A percentile compares a stretch with the other conserved stretches of the same genome.
These are phyloP conservation scores for Micromys minutus DNA, from an alignment of 2,113 vertebrate species.

Conservation along the genomic window DNA sequence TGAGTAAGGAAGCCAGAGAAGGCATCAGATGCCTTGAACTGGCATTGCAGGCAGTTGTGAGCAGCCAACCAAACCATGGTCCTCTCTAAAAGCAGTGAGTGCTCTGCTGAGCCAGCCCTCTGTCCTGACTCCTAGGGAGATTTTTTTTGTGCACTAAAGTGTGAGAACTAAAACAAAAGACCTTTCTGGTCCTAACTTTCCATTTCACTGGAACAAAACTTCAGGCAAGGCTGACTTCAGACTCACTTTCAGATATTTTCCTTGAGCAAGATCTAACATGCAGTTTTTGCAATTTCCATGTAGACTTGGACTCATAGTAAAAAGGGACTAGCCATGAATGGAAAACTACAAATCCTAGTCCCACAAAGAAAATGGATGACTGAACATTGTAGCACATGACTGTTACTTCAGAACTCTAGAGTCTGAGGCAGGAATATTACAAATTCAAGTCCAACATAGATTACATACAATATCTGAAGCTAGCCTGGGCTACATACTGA, in stretches of 20 bases:
- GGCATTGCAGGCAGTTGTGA: neutral
- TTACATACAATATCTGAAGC: neutral
- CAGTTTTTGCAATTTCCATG: neutral
- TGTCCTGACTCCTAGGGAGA: neutral
- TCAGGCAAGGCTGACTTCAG: neutral
- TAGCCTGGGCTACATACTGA: neutral
- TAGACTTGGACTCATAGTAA: neutral
- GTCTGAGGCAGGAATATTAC: neutral
- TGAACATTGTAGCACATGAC: neutral
- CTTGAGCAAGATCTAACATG: neutral
- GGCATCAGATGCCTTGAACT: neutral
- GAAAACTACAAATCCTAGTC: neutral
- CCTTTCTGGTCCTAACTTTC: neutral
- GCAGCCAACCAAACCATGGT: neutral
- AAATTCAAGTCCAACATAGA: neutral
- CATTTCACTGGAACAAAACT: neutral
- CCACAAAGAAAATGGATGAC: neutral
- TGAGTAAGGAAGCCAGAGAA: neutral
- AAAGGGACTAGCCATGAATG: neutral
- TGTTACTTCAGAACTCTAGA: neutral
- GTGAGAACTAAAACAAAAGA: neutral
- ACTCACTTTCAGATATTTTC: neutral
- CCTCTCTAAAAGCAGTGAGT: too few species aligned
- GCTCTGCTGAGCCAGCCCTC: neutral
- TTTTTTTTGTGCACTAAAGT: neutral